phyloP scores from a whole-genome alignment of 2,888 invertebrate genomes.

The Amphipyra berbera region DNA sequence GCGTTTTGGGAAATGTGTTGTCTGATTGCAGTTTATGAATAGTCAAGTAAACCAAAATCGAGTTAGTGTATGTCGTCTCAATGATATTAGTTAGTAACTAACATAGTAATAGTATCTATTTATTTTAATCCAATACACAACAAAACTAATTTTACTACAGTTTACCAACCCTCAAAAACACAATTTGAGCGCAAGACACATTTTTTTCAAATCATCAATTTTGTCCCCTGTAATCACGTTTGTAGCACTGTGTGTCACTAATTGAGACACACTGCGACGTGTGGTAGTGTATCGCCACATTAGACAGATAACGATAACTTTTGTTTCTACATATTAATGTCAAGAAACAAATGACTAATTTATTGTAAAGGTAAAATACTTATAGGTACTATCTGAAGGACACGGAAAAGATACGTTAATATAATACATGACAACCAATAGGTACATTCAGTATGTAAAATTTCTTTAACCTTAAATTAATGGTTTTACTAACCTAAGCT shows the following conservation, averaged over 20 bases:
- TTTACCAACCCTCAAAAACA: too few species aligned
- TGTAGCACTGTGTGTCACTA: constrained; percentile 76
- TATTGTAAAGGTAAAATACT: background rate
- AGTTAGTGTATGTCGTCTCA: too few species aligned
- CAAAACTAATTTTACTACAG: too few species aligned
- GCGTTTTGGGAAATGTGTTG: constrained; percentile 35
- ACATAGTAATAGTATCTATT: too few species aligned
- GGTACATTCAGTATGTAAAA: too few species aligned
- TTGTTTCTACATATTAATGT: constrained; percentile 22
- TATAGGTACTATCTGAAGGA: too few species aligned
- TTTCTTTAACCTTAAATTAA: too few species aligned
- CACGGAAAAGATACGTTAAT: too few species aligned
- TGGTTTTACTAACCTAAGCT: too few species aligned
- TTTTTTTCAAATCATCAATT: constrained; percentile 55
- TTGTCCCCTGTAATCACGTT: constrained; percentile 62
- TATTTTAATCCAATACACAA: too few species aligned
- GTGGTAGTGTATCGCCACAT: constrained; percentile 70
- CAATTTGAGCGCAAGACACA: background rate
- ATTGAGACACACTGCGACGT: constrained; percentile 81
- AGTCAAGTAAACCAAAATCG: background rate
- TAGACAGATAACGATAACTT: constrained; percentile 53
- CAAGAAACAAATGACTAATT: background rate
- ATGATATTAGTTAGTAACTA: too few species aligned
- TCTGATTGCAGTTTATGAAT: background rate
- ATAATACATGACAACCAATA: too few species aligned